Base-by-base conservation (phyloP, 37 sponge, comb jelly and placozoan genomes). In the Mnemiopsis leidyi region DNA sequence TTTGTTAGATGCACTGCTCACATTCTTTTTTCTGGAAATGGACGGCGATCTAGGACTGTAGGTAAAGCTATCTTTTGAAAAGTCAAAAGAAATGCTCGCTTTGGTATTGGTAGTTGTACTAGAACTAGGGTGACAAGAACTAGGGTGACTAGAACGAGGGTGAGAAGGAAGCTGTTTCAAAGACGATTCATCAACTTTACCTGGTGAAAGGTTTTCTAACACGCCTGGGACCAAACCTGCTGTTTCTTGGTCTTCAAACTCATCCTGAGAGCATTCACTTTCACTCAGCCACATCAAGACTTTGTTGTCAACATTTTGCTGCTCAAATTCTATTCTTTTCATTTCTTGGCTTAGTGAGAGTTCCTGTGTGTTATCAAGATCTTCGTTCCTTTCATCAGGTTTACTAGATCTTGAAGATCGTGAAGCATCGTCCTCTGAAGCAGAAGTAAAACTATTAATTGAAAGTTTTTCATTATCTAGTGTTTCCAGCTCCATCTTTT, bases 231-330 rank as follows among this genome's bases (percentile, higher is more conserved):
- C 61, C 61, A 18, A 18, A 13, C 13, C 61, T 18, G 61, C 61
- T 13, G 5, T 48, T 48, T 48, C 61, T 5, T 5, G 61, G 61
- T 48, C 61, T 48, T 77, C 79, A 85, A 7, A 18, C 24, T 85
- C 90, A 40, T 85, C 90, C 23, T 85, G 90, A 23, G 90, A 85
- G 3, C 61, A 38, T 28, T 85, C 90, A 39, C 90, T 85, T 25
- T 85, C 90, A 85, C 48, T 85, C 5, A 85, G 40, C 90, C 90
- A 85, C 61, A 40, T 85, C 90, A 85, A 1, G 2, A 85, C 61
- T 39, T 40, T 85, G 61, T 39, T 26, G 21, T 85, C 61, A 35
- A 85, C 9, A 23, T n/a, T 26, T 13, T 40, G 33, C 25, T 40
- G 25, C 61, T 85, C 75, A 7, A 23, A 5, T 28, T 71, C 75